Evolutionary conservation across 1,140 invertebrate species (phyloP), one percentile per base, ranked within the genome.

Genomic region (Coenobita brevimanus): DNA sequence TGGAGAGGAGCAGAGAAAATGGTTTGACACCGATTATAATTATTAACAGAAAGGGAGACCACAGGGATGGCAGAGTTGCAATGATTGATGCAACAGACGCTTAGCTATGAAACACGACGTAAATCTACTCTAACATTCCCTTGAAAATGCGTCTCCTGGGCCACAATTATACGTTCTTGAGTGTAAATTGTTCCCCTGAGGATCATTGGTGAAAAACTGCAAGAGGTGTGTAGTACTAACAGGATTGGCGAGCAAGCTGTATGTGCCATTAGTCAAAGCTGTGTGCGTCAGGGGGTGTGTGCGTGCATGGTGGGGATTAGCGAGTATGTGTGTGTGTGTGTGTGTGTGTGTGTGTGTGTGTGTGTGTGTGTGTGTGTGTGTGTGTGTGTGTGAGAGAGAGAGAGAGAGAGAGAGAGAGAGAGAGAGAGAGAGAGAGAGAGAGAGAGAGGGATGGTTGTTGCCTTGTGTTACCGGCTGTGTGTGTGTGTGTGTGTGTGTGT

Each of bases 301-400:
- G n/a, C 43, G 0, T 1, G 33, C 17, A 78, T 54, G 33, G 17
- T 24, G 17, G n/a, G n/a, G n/a, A 8, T 50, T 17, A 50, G 38
- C 21, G 75, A 24, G 50, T 79, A 41, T 79, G 50, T 43, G 36
- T n/a, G 27, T 79, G 50, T 43, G n/a, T n/a, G 50, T 79, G 50
- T n/a, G n/a, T 67, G 27, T n/a, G n/a, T n/a, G n/a, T 17, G 13
- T 79, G 38, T n/a, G 43, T 17, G 38, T 57, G 50, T 43, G 75
- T 75, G 27, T 79, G 75, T n/a, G 30, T 79, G n/a, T 50, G 27
- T 57, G 50, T 79, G 43, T 79, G 50, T 54, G 43, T 79, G 50
- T 79, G 50, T 57, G 38, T 79, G 50, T 79, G 46, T 79, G 30
- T 79, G 38, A 50, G 3, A 6, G 50, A 6, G n/a, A n/a, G n/a